Percentiles rank a stretch among this genome's conserved stretches.
Evolutionary conservation across 1,140 invertebrate genomes (phyloP).

Genomic region (Brachionus manjavacas): DNA sequence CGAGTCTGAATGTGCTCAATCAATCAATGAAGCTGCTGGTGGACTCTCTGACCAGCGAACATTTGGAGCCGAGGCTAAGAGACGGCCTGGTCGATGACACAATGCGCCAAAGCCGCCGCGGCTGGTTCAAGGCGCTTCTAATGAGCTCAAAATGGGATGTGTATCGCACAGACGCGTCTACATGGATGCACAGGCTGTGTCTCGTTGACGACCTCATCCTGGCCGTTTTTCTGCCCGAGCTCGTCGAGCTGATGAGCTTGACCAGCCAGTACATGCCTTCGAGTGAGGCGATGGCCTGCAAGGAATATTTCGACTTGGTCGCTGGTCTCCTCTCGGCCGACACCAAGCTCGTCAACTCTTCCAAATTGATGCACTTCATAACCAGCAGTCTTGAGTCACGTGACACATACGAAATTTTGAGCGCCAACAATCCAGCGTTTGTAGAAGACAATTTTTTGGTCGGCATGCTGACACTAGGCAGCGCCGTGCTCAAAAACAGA

Average conservation of each 20-base stretch:
- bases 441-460: constrained; percentile 25
- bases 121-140: neutral
- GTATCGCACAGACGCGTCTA: neutral
- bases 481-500: neutral
- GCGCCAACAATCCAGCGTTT: neutral
- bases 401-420: neutral
- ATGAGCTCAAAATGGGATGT: neutral
- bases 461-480: neutral
- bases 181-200: neutral
- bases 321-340: neutral
- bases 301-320: constrained; percentile 8
- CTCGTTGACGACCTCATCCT: neutral
- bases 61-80: neutral
- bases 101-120: neutral
- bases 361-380: neutral
- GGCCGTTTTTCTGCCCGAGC: neutral
- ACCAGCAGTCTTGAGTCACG: neutral
- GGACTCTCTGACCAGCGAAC: neutral
- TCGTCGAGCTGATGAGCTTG: neutral
- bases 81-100: neutral
- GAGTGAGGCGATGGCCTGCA: neutral
- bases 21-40: neutral
- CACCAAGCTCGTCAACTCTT: neutral
- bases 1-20: neutral
- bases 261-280: neutral